phyloP scores from a whole-genome alignment of 1,140 invertebrate genomes.

The Euborellia annulipes region DNA sequence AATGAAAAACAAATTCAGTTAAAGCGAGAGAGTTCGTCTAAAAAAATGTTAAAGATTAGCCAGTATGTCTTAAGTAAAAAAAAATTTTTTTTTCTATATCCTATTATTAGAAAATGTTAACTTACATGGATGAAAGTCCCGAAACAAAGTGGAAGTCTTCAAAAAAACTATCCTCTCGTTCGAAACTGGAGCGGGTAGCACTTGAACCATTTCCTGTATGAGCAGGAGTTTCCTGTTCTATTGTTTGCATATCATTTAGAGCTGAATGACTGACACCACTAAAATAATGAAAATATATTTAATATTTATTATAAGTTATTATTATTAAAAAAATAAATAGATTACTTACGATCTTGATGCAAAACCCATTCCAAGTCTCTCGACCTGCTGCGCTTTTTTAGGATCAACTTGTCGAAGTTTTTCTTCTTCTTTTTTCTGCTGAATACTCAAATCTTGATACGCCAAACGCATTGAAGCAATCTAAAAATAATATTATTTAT shows the following conservation, averaged over 20 bases:
- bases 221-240: slow-evolving; percentile 61
- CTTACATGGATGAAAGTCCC: slow-evolving; percentile 11
- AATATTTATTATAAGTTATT: slow-evolving; percentile 11
- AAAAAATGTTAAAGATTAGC: too few relatives aligned
- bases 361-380: slow-evolving; percentile 88
- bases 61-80: too few relatives aligned
- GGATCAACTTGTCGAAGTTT: slow-evolving; percentile 61
- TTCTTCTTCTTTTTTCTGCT: slow-evolving; percentile 64
- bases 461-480: slow-evolving; percentile 70
- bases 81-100: too few relatives aligned
- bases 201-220: slow-evolving; percentile 16
- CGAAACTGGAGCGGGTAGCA: slow-evolving; percentile 16
- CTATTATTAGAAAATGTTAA: neutral
- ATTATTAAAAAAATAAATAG: neutral
- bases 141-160: slow-evolving; percentile 23
- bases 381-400: slow-evolving; percentile 75
- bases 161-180: slow-evolving; percentile 28
- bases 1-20: too few relatives aligned
- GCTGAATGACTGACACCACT: slow-evolving; percentile 84
- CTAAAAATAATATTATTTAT: slow-evolving; percentile 13
- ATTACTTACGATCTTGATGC: slow-evolving; percentile 37
- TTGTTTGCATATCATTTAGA: slow-evolving; percentile 78
- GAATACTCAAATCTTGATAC: slow-evolving; percentile 68
- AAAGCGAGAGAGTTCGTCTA: too few relatives aligned
- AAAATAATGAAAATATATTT: slow-evolving; percentile 21